Conservation (phyloP, 2,797 vertebrate genomes). For the Brachyrhaphis roseni region DNA sequence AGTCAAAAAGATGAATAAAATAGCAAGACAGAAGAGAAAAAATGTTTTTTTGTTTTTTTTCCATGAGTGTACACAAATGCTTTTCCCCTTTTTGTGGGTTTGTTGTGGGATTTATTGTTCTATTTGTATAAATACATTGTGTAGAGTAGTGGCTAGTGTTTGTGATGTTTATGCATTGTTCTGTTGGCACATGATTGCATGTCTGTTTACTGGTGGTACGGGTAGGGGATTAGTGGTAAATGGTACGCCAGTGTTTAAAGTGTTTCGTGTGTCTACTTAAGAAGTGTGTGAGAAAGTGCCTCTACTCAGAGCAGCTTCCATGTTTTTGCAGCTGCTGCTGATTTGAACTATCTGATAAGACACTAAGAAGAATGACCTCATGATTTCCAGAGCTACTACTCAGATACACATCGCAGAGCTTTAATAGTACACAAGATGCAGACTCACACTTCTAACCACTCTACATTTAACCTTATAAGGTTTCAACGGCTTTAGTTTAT, state of each 20-base stretch:
- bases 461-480: constrained; percentile 63
- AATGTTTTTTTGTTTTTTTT: background rate
- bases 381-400: constrained; percentile 64
- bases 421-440: constrained; percentile 44
- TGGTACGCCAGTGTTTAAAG: constrained; percentile 13
- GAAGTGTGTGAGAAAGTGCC: constrained; percentile 2
- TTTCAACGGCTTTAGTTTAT: constrained; percentile 15
- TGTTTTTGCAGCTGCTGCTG: constrained; percentile 72
- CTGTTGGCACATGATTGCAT: constrained; percentile 21
- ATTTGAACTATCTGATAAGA: constrained; percentile 64
- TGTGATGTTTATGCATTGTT: constrained; percentile 30
- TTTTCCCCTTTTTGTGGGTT: constrained; percentile 12
- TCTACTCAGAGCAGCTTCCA: constrained; percentile 18
- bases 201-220: constrained; percentile 10
- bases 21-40: constrained; percentile 1
- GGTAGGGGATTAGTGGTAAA: constrained; percentile 12
- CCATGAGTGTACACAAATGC: background rate
- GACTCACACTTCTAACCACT: constrained; percentile 24
- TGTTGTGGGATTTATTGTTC: constrained; percentile 15
- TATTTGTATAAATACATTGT: constrained; percentile 14
- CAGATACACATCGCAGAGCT: constrained; percentile 58
- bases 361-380: constrained; percentile 66
- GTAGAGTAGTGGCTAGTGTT: constrained; percentile 39
- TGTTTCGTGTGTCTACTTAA: constrained; percentile 27
- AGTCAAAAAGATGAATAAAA: background rate